Evolutionary conservation across 2,797 vertebrate genomes (phyloP).

Genomic region (Alcedo quadribrachys): DNA sequence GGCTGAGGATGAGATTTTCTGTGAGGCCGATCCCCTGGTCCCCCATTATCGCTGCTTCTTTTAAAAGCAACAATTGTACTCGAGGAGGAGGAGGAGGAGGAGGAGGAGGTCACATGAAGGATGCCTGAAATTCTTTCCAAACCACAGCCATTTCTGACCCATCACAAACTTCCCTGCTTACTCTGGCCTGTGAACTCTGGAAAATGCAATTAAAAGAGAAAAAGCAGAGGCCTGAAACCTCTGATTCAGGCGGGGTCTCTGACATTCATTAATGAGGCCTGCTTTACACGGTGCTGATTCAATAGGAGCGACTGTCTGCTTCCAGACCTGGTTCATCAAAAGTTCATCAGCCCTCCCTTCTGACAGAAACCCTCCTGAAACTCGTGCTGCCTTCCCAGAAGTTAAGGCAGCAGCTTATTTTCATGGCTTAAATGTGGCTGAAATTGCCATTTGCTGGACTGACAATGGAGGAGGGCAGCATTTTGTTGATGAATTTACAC

Average conservation of each 20-base stretch:
- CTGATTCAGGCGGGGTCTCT: conserved; percentile 11
- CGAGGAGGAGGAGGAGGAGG: conserved; percentile 46
- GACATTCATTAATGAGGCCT: conserved; percentile 61
- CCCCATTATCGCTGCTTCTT: conserved; percentile 61
- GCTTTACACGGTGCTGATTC: conserved; percentile 45
- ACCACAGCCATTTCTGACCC: conserved; percentile 68
- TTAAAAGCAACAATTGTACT: conserved; percentile 62
- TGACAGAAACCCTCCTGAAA: background rate
- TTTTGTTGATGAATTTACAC: too few species aligned
- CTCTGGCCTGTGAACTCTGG: conserved; percentile 57
- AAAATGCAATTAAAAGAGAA: conserved; percentile 71
- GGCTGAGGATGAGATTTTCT: conserved; percentile 15
- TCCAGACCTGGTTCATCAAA: conserved; percentile 44
- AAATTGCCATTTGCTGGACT: background rate
- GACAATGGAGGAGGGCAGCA: background rate
- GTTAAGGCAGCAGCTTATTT: background rate
- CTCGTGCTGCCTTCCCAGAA: conserved; percentile 14
- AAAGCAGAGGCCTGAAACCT: conserved; percentile 52
- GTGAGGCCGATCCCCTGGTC: conserved; percentile 16
- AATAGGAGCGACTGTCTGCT: conserved; percentile 52
- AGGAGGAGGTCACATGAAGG: conserved; percentile 66
- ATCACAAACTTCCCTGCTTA: conserved; percentile 58
- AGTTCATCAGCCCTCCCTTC: conserved; percentile 64
- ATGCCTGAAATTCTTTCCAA: conserved; percentile 79
- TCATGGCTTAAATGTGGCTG: background rate